phyloP scores from a whole-genome alignment of 2,113 vertebrate genomes.

The Fregata magnificens region DNA sequence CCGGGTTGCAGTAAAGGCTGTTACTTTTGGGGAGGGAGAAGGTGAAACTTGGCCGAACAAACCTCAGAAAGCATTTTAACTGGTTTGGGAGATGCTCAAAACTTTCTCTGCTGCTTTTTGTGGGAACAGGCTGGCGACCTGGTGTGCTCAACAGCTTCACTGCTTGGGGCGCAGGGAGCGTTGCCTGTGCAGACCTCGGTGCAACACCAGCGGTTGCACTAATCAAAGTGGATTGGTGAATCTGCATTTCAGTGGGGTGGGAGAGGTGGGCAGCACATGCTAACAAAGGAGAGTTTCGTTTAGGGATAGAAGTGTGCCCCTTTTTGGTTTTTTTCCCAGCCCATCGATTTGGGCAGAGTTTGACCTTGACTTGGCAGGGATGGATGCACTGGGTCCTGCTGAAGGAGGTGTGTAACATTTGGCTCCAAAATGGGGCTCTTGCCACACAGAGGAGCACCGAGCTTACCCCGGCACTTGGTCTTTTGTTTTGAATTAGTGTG shows the following conservation, averaged over 20 bases:
- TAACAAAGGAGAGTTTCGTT: not conserved
- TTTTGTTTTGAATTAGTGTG: not conserved
- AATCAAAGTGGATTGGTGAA: not conserved
- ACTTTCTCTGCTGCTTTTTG: not conserved
- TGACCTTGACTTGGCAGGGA: not conserved
- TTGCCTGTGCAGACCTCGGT: rapidly evolving
- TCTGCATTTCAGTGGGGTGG: not conserved
- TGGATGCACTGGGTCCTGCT: rapidly evolving
- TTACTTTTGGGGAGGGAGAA: not conserved
- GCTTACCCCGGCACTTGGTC: not conserved
- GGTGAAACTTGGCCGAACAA: not conserved
- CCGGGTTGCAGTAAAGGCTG: not conserved
- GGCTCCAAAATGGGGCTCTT: not conserved
- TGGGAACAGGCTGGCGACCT: rapidly evolving
- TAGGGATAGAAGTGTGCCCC: not conserved
- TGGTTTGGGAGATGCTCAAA: not conserved
- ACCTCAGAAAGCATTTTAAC: not conserved
- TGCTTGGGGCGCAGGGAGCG: rapidly evolving
- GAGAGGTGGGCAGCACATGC: not conserved
- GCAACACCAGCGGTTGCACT: not conserved
- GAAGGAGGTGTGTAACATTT: not conserved
- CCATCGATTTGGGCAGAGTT: not conserved
- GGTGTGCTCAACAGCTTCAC: not conserved
- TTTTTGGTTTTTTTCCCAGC: not conserved
- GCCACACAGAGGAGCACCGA: not conserved